Conservation (phyloP, 2,113 vertebrate genomes). For the Origma solitaria region DNA sequence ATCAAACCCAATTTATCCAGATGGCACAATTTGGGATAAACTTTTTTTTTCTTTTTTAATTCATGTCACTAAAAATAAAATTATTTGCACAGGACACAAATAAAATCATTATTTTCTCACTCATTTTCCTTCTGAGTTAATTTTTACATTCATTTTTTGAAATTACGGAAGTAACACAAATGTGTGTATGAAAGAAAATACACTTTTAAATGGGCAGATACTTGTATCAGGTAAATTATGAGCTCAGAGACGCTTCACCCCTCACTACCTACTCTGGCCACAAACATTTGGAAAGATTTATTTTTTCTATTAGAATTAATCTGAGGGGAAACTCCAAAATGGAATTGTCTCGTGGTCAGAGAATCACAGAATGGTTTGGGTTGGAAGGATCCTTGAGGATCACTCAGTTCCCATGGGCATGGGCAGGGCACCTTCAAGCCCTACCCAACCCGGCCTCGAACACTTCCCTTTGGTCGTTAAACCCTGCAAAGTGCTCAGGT, state of each 20-base stretch:
- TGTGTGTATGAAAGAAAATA: neutral
- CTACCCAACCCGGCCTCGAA: neutral
- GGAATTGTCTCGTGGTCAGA: neutral
- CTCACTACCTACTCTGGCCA: neutral
- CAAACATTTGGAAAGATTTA: neutral
- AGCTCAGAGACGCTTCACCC: neutral
- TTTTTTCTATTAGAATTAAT: neutral
- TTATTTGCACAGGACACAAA: neutral
- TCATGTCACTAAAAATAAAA: neutral
- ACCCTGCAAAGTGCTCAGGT: neutral
- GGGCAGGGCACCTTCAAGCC: neutral
- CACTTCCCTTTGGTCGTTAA: neutral
- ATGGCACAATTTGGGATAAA: neutral
- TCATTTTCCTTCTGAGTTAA: neutral
- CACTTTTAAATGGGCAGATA: neutral
- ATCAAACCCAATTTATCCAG: neutral
- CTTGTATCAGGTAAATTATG: neutral
- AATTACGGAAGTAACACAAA: neutral
- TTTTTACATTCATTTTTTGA: neutral
- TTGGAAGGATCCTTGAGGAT: neutral
- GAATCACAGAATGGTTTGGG: neutral
- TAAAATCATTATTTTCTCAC: neutral
- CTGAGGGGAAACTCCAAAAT: neutral
- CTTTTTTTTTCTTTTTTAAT: neutral
- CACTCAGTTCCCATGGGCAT: neutral